Conservation (phyloP, 2,888 invertebrate genomes). For the Luffia ferchaultella region DNA sequence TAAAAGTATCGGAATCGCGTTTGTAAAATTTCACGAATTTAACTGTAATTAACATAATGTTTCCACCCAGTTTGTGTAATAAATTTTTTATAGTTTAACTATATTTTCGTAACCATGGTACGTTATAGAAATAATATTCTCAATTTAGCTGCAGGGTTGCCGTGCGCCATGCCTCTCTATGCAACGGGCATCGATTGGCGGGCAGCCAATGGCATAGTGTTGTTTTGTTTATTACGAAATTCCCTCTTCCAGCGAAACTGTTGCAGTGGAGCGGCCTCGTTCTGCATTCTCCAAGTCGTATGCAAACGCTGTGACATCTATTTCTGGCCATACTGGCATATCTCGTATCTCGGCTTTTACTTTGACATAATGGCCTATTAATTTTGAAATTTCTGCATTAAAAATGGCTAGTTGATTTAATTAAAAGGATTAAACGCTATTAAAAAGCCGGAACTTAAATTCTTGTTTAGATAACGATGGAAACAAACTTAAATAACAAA, state of each 20-base stretch:
- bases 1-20: too few species aligned
- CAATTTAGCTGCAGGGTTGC: background rate
- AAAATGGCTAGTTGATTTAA: background rate
- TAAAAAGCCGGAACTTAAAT: too few species aligned
- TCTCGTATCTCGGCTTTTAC: background rate
- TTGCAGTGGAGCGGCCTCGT: slow-evolving; percentile 53
- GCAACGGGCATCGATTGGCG: slow-evolving; percentile 35
- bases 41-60: too few species aligned
- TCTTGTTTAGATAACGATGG: too few species aligned
- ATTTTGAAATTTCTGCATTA: background rate
- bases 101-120: too few species aligned
- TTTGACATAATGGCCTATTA: background rate
- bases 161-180: too few species aligned
- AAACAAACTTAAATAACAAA: too few species aligned
- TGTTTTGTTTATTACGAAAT: slow-evolving; percentile 60
- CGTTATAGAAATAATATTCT: background rate
- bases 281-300: slow-evolving; percentile 17
- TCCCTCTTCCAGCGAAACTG: slow-evolving; percentile 42
- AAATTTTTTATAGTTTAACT: too few species aligned
- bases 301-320: background rate
- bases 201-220: slow-evolving; percentile 30
- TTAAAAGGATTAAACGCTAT: background rate
- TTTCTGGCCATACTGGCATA: background rate
- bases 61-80: too few species aligned
- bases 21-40: too few species aligned